Evolutionary conservation across 1,140 invertebrate genomes (phyloP), one percentile per base, ranked within the genome.

Genomic region (Diprion similis): DNA sequence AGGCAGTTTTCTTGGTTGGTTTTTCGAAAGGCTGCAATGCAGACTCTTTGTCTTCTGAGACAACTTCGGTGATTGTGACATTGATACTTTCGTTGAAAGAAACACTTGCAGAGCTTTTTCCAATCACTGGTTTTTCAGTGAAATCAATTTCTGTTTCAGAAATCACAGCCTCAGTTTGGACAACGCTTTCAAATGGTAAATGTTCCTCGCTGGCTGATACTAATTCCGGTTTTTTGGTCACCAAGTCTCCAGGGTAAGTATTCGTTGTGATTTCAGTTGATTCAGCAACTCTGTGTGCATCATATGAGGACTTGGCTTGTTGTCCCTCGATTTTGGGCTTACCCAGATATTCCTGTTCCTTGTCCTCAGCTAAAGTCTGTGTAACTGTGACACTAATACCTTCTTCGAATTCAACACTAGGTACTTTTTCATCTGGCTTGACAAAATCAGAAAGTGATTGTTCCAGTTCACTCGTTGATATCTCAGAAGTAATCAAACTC

Each of bases 111-210:
- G 66, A 86, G 70, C 86, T 87, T 6, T 47, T 75, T 77, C 81
- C 80, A 9, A 84, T 71, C 17, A 75, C 65, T 8, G 79, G 74
- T 74, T 84, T 83, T 10, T 85, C 79, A 51, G 78, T 77, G 67
- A 91, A 88, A 66, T 82, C 76, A 65, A 81, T 82, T 83, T 91
- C 90, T 71, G 87, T 87, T 79, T 91, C 90, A 2, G 88, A 85
- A 51, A 86, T 76, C 46, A 89, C 74, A 37, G 86, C 82, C 83
- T 90, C 87, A 10, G 83, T 86, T 75, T 88, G 85, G 67, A 89
- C 81, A 17, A 91, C 74, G 76, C 89, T 86, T 80, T 91, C 89
- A 37, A 89, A 88, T 47, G 86, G 82, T 37, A 86, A 79, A 78
- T 85, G 86, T 77, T 87, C 80, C 71, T 89, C 77, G 73, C 76